A percentile compares a stretch with the other conserved stretches of the same genome.
phyloP scores from a whole-genome alignment of 2,113 vertebrate genomes.

The Gallinago jamesoni region DNA sequence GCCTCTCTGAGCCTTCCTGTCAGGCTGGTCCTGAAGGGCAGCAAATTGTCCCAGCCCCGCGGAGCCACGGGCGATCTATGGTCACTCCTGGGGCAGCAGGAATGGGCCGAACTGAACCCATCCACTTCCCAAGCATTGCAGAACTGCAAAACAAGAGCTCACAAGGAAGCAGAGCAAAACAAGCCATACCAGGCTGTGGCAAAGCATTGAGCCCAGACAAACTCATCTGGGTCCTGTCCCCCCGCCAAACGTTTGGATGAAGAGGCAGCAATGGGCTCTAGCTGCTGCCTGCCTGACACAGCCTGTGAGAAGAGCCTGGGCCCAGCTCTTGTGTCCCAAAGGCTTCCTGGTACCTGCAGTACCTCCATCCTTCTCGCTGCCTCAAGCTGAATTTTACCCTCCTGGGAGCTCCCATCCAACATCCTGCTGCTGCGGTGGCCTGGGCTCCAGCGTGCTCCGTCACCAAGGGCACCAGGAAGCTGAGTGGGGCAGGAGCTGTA shows the following conservation, averaged over 20 bases:
- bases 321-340: not conserved
- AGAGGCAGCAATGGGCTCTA: not conserved
- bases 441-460: fast-evolving
- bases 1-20: not conserved
- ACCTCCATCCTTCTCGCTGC: fast-evolving
- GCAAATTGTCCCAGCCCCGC: not conserved
- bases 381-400: not conserved
- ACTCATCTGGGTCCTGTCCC: not conserved
- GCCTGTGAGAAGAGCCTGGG: not conserved
- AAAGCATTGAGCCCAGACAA: not conserved
- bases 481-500: fast-evolving
- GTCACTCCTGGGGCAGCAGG: fast-evolving
- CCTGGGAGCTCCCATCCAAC: not conserved
- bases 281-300: not conserved
- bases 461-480: not conserved
- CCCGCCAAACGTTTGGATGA: not conserved
- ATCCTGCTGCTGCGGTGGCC: not conserved
- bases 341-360: not conserved
- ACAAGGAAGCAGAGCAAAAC: not conserved
- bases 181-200: not conserved
- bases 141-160: not conserved
- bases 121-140: fast-evolving
- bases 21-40: not conserved
- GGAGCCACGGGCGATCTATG: not conserved
- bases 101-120: not conserved